Conservation (phyloP, 2,888 invertebrate species). For the Mythimna lalbum region DNA sequence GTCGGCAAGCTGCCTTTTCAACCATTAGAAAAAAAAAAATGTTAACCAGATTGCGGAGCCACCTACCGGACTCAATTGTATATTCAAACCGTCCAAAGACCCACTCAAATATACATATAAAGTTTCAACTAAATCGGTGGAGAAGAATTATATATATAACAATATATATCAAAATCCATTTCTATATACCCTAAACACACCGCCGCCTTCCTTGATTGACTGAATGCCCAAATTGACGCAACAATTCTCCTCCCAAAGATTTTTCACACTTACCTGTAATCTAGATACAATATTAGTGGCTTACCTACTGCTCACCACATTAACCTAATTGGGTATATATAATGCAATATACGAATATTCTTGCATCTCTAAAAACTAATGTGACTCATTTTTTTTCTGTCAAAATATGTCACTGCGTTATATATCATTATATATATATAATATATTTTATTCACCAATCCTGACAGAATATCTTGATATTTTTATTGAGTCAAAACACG, state of each 20-base stretch:
- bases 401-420: slow-evolving; percentile 9
- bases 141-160: background rate
- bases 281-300: slow-evolving; percentile 13
- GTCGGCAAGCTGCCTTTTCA: too few relatives aligned
- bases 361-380: slow-evolving; percentile 34
- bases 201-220: slow-evolving; percentile 77
- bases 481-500: background rate
- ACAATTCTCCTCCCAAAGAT: slow-evolving; percentile 71
- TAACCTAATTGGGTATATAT: slow-evolving; percentile 47
- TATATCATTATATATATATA: background rate
- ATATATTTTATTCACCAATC: background rate
- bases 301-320: background rate
- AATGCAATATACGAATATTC: slow-evolving; percentile 39
- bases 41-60: too few relatives aligned
- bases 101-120: too few relatives aligned
- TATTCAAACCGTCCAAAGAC: too few relatives aligned
- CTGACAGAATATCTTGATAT: slow-evolving; percentile 6
- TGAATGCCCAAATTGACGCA: slow-evolving; percentile 85
- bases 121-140: too few relatives aligned
- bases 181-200: slow-evolving; percentile 59
- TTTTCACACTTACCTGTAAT: slow-evolving; percentile 65
- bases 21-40: too few relatives aligned
- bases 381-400: slow-evolving; percentile 1
- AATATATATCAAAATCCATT: slow-evolving; percentile 8
- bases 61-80: too few relatives aligned